Evolutionary conservation across 1,140 invertebrate genomes (phyloP).

Genomic region (Anthonomus grandis): DNA sequence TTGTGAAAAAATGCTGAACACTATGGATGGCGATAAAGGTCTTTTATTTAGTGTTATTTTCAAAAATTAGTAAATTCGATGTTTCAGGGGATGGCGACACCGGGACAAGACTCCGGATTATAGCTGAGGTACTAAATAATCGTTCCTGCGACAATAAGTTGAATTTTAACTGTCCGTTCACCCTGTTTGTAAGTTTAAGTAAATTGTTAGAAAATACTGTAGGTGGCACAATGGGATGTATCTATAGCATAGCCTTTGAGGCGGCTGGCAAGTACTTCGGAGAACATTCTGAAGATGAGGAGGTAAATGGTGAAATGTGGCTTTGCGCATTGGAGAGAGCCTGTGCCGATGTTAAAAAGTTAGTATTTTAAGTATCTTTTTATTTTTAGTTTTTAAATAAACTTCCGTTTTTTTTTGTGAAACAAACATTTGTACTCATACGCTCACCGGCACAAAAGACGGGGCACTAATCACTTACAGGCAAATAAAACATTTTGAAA

Average conservation of each 20-base stretch:
- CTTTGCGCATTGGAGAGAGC: constrained; percentile 32
- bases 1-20: constrained; percentile 57
- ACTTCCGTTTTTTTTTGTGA: background rate
- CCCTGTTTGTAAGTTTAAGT: constrained; percentile 39
- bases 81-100: constrained; percentile 58
- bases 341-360: constrained; percentile 13
- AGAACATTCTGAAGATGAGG: constrained; percentile 26
- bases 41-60: constrained; percentile 6
- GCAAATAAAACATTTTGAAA: too few relatives aligned
- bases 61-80: background rate
- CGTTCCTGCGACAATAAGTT: constrained; percentile 33
- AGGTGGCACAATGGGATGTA: constrained; percentile 37
- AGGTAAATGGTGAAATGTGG: constrained; percentile 32
- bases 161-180: constrained; percentile 33
- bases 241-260: constrained; percentile 45
- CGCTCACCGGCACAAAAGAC: too few relatives aligned
- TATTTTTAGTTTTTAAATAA: background rate
- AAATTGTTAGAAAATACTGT: constrained; percentile 38
- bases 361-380: background rate
- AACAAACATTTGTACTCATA: background rate
- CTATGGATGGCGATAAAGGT: constrained; percentile 58
- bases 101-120: constrained; percentile 58
- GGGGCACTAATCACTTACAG: too few relatives aligned
- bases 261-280: constrained; percentile 38
- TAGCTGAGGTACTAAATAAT: constrained; percentile 50